phyloP scores from a whole-genome alignment of 2,888 invertebrate genomes.

The Microctonus aethiopoides region DNA sequence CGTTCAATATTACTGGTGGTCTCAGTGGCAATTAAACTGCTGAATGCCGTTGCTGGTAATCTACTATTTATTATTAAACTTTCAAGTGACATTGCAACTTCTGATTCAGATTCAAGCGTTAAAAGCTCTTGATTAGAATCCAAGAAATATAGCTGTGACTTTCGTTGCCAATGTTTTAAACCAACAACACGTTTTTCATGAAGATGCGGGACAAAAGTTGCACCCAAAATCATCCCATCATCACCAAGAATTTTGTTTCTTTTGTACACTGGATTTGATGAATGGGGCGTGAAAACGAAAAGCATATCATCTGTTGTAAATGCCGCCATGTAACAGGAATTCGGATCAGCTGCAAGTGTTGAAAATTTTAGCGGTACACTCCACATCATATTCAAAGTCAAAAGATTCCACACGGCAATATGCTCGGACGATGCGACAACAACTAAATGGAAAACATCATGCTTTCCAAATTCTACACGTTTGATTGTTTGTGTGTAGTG shows the following conservation, averaged over 20 bases:
- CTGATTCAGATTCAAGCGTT: conserved; percentile 66
- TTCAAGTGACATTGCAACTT: conserved; percentile 62
- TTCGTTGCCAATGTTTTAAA: conserved; percentile 70
- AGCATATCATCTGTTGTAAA: conserved; percentile 76
- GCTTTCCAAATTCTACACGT: conserved; percentile 72
- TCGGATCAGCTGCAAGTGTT: conserved; percentile 72
- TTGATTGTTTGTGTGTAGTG: conserved; percentile 62
- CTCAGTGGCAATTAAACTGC: conserved; percentile 66
- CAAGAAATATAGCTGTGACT: conserved; percentile 73
- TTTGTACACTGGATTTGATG: conserved; percentile 70
- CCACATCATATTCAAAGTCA: conserved; percentile 79
- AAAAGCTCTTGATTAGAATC: conserved; percentile 71
- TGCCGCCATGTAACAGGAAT: conserved; percentile 76
- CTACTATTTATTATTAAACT: conserved; percentile 59
- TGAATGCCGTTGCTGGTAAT: conserved; percentile 68
- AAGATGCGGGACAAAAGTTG: conserved; percentile 72
- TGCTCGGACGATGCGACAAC: conserved; percentile 72
- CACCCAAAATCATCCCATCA: conserved; percentile 66
- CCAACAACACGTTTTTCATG: conserved; percentile 57
- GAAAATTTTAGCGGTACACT: conserved; percentile 70
- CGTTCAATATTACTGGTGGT: conserved; percentile 53
- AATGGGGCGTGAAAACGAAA: conserved; percentile 73
- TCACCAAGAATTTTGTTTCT: conserved; percentile 68
- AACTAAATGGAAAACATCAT: conserved; percentile 71
- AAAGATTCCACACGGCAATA: conserved; percentile 79